Conservation (phyloP, 2,797 vertebrate genomes). For the Chlorospingus flavigularis region DNA sequence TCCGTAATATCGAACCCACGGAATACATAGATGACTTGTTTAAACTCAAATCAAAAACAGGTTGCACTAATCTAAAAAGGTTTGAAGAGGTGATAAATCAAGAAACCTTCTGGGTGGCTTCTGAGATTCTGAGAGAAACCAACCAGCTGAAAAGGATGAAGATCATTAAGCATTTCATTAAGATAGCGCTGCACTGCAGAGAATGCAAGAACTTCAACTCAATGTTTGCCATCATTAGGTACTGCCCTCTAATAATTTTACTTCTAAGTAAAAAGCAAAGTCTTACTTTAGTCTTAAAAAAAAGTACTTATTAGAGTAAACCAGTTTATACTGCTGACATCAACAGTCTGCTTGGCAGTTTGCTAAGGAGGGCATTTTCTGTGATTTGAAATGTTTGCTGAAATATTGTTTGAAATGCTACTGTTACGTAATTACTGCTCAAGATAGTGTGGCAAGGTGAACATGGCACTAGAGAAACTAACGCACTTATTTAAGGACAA, state of each 20-base stretch:
- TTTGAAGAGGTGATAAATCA: conserved; percentile 99
- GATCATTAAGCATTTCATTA: conserved; percentile 97
- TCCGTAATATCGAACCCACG: conserved; percentile 96
- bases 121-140: conserved; percentile 92
- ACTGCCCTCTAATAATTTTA: neutral
- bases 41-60: conserved; percentile 87
- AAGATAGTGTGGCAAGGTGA: neutral
- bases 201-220: conserved; percentile 99
- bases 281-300: neutral
- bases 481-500: neutral
- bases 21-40: conserved; percentile 98
- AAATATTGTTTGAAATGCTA: neutral
- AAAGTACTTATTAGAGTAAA: neutral
- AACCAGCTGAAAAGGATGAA: conserved; percentile 99
- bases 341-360: neutral
- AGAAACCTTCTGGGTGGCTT: conserved; percentile 98
- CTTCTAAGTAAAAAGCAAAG: neutral
- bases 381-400: neutral
- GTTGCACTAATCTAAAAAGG: conserved; percentile 90
- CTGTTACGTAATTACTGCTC: neutral
- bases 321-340: neutral
- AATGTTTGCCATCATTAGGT: conserved; percentile 99
- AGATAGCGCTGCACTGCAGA: conserved; percentile 95
- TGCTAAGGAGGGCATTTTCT: neutral
- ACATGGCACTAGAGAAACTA: neutral